Evolutionary conservation across 1,140 invertebrate genomes (phyloP), one percentile per base, ranked within the genome.

Genomic region (Drosophila malerkotliana): DNA sequence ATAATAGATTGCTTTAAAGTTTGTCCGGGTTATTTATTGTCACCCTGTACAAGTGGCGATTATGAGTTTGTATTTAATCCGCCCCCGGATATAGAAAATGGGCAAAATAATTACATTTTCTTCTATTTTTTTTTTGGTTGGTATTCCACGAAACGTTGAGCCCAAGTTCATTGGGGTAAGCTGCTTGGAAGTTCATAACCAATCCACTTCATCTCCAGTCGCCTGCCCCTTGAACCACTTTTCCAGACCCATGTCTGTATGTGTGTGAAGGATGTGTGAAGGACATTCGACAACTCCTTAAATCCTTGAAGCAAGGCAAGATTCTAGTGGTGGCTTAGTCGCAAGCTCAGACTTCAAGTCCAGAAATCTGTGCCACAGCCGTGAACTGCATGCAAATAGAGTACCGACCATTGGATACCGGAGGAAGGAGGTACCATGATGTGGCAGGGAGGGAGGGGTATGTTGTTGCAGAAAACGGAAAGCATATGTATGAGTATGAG

Each of bases 311-410:
- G 66, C 67, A 39, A 57, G 67, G 51, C 67, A 44, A 49, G 41
- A 71, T 41, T 69, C 32, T 49, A 56, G 66, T 39, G 32, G 18
- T 26, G 66, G 44, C 39, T 68, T 34, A 61, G 37, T 53, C 49
- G 26, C 48, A 53, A 49, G 37, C 37, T 56, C 44, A 69, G 62
- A 67, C 66, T 30, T 68, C 49, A 49, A 34, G 66, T 68, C 66
- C 64, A 56, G 51, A 69, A 69, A 69, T 49, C 45, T 68, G 41
- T 56, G 51, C 32, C 67, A 39, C 26, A 34, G 66, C 60, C 60
- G 52, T 69, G 67, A 68, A 56, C 44, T 30, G 52, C 52, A 71
- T 71, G 67, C 67, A 71, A 71, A 71, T 71, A 47, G 9, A 47
- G 41, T 44, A 18, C 18, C 18, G 44, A 28, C 32, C 9, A 21